Evolutionary conservation across 2,888 invertebrate genomes (phyloP), one percentile per base, ranked within the genome.

Genomic region (Beris morrisii): DNA sequence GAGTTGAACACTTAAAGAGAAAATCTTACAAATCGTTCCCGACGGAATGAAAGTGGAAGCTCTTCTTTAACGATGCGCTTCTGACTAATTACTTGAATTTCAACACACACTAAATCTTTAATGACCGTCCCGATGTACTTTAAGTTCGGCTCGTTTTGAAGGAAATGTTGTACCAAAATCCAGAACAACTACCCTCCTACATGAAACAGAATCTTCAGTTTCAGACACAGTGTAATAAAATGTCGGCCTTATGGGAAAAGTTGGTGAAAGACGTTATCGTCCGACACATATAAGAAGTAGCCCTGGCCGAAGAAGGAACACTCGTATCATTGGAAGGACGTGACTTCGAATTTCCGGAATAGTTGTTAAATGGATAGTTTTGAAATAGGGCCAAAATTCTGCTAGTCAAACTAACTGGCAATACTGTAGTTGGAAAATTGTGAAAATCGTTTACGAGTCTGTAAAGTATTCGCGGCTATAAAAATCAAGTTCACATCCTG

Each of bases 21-120:
- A 22, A 1, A 22, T 22, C 22, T 22, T 22, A 22, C 2, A 22
- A 59, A 9, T 13, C 22, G 32, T 15, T 50, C 32, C 30, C 31
- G 15, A 12, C 28, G n/a, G 13, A 15, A 45, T 44, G 1, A 5
- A 6, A 22, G 2, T 31, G 38, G 6, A 52, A 15, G 52, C 31
- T 52, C 32, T 28, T 38, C 1, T 38, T 7, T 38, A 9, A 38
- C 50, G 31, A 52, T 61, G 61, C 48, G 38, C 38, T 38, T 61
- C 50, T 61, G 61, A 52, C 50, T 50, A 61, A 61, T 61, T 61
- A 52, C 61, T 13, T 38, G 28, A 61, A 61, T 15, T 61, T 61
- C 50, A 50, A 38, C 61, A 61, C 61, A 43, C 61, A 61, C 50
- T 61, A 52, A 61, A 61, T 50, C 61, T 61, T 61, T 61, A 61